Conservation (phyloP, 2,888 invertebrate species). For the Ophion ventricosus region DNA sequence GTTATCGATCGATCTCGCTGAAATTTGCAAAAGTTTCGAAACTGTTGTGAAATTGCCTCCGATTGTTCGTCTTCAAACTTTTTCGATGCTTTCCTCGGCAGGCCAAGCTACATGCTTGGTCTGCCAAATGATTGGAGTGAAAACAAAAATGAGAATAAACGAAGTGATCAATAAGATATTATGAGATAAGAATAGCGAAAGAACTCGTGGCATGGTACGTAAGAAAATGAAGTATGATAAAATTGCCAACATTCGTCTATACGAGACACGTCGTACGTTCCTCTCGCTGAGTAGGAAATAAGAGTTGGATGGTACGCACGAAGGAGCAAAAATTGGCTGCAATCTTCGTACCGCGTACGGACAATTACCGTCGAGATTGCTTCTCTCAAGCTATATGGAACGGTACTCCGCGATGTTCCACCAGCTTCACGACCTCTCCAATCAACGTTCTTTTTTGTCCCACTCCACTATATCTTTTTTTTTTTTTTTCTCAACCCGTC, state of each 20-base stretch:
- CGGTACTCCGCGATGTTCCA: slow-evolving; percentile 48
- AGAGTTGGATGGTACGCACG: slow-evolving; percentile 72
- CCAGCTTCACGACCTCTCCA: slow-evolving; percentile 34
- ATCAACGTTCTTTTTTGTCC: slow-evolving; percentile 4
- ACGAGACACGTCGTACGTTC: slow-evolving; percentile 44
- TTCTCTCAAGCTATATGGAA: slow-evolving; percentile 62
- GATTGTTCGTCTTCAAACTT: too few species aligned
- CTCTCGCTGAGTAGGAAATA: slow-evolving; percentile 67
- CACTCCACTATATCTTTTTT: slow-evolving; percentile 21
- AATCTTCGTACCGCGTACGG: slow-evolving; percentile 77
- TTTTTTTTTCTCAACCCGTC: slow-evolving; percentile 28
- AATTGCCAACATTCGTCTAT: slow-evolving; percentile 7
- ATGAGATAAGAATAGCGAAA: neutral
- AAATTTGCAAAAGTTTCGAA: too few species aligned
- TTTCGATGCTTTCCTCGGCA: too few species aligned
- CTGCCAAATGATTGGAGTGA: neutral
- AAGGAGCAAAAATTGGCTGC: slow-evolving; percentile 77
- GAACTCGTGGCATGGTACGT: neutral
- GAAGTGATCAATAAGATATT: neutral
- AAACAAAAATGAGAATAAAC: neutral
- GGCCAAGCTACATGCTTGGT: too few species aligned
- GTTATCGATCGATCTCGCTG: too few species aligned
- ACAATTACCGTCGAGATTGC: slow-evolving; percentile 79
- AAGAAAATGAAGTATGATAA: slow-evolving; percentile 45
- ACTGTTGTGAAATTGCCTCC: too few species aligned